Conservation (phyloP, 2,113 vertebrate species). For the Xiphorhynchus elegans region DNA sequence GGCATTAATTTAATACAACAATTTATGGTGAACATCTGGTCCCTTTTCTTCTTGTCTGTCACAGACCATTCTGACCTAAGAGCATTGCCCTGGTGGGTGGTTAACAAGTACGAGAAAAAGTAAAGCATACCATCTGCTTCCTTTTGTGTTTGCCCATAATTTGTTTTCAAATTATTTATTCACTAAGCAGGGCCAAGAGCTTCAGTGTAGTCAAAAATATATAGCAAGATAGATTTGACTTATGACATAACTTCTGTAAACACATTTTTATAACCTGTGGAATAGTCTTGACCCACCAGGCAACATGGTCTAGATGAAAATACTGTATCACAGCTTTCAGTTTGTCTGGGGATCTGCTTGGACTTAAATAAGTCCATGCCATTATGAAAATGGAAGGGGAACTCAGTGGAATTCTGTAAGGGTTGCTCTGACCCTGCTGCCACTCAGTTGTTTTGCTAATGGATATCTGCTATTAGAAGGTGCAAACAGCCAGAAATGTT, state of each 20-base stretch:
- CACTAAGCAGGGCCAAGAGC: background rate
- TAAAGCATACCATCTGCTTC: conserved; percentile 15
- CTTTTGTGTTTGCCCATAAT: background rate
- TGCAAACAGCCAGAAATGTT: background rate
- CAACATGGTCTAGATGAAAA: background rate
- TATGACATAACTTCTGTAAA: background rate
- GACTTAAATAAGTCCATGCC: background rate
- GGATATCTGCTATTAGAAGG: background rate
- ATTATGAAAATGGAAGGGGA: background rate
- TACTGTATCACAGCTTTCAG: background rate
- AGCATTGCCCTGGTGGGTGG: conserved; percentile 4
- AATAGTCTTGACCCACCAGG: background rate
- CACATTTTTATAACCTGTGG: background rate
- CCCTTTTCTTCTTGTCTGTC: background rate
- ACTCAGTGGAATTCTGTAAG: background rate
- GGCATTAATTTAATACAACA: conserved; percentile 7
- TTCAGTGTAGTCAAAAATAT: background rate
- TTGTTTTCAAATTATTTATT: background rate
- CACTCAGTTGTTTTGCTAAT: background rate
- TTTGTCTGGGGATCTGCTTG: background rate
- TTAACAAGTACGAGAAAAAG: conserved; percentile 31
- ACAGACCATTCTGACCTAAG: conserved; percentile 1
- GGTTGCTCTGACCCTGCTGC: background rate
- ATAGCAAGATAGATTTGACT: background rate
- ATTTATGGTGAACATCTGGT: conserved; percentile 23